A percentile compares a stretch with the other conserved stretches of the same genome.
Conservation (phyloP, 2,113 vertebrate species). For the Corythornis madagascariensis region DNA sequence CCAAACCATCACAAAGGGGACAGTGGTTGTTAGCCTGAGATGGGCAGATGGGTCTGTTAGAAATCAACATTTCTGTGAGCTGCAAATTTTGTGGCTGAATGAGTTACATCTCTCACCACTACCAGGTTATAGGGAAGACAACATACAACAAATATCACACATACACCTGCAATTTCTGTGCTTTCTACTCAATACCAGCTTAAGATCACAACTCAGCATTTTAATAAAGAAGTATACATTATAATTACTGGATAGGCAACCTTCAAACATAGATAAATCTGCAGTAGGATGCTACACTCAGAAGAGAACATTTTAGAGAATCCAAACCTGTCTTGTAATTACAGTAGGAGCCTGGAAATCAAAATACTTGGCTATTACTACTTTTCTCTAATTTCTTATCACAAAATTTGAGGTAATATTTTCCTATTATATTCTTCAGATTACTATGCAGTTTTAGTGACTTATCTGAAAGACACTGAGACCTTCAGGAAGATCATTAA, state of each 20-base stretch:
- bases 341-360: not conserved
- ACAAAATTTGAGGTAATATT: not conserved
- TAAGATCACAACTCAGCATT: not conserved
- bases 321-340: not conserved
- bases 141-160: not conserved
- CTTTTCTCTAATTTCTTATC: not conserved
- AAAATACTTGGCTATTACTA: not conserved
- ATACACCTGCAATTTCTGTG: not conserved
- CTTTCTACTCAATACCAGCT: not conserved
- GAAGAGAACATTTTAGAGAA: not conserved
- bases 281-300: not conserved
- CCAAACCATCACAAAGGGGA: not conserved
- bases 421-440: not conserved
- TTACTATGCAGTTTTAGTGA: not conserved
- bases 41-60: not conserved
- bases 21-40: not conserved
- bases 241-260: not conserved
- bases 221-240: not conserved
- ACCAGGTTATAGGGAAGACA: not conserved
- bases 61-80: not conserved
- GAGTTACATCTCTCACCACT: not conserved
- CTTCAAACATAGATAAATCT: not conserved
- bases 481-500: not conserved
- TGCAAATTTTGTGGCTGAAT: not conserved
- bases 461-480: not conserved